These are phyloP conservation scores for Lutraria lutraria DNA, from an alignment of 2,888 invertebrate genomes.

Conservation along the genomic window DNA sequence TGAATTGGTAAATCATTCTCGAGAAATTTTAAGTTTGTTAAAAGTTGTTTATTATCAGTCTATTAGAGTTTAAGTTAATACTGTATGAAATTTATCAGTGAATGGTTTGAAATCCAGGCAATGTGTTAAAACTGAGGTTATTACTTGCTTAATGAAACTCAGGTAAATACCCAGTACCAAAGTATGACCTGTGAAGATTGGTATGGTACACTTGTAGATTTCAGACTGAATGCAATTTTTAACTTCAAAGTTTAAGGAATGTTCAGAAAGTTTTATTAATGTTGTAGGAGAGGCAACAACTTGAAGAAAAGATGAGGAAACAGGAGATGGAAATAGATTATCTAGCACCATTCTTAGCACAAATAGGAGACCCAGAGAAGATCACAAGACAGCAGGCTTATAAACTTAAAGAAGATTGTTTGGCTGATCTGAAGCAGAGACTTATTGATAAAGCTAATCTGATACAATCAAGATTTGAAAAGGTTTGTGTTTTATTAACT, in stretches of 20 bases:
- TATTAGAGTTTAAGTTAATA: too few relatives aligned
- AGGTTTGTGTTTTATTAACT: conserved; percentile 73
- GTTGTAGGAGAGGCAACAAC: conserved; percentile 81
- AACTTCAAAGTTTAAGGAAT: background rate
- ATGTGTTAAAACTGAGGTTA: too few relatives aligned
- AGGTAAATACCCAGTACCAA: too few relatives aligned
- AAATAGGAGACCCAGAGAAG: conserved; percentile 85
- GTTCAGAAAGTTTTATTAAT: background rate
- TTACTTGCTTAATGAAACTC: too few relatives aligned
- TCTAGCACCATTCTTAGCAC: conserved; percentile 87
- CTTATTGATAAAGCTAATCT: conserved; percentile 87
- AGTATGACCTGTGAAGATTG: too few relatives aligned
- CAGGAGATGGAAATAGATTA: conserved; percentile 87
- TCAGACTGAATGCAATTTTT: too few relatives aligned
- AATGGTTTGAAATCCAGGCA: too few relatives aligned
- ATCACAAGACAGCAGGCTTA: conserved; percentile 83
- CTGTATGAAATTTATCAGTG: too few relatives aligned
- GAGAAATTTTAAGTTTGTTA: background rate
- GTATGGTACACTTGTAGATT: too few relatives aligned
- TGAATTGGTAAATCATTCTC: conserved; percentile 82
- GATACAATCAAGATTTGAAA: conserved; percentile 87
- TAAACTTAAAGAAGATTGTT: conserved; percentile 85
- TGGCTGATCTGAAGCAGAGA: conserved; percentile 86
- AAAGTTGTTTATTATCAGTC: too few relatives aligned
- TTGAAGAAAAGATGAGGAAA: conserved; percentile 85